Conservation (phyloP, 2,888 invertebrate genomes). For the Fissipunctia ypsillon region DNA sequence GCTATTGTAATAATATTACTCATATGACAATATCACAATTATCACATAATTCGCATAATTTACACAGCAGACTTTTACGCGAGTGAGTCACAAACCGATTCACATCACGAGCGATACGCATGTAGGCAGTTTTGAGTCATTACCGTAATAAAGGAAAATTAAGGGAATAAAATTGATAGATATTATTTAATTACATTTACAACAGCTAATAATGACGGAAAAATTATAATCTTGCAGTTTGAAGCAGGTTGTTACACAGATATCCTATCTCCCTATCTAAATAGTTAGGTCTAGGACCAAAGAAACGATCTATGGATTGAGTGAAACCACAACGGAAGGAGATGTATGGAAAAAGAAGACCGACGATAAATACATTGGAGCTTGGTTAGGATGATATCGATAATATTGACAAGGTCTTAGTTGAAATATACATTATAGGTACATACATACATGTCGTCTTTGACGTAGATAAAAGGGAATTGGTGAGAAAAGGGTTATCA, state of each 20-base stretch:
- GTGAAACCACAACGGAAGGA: neutral
- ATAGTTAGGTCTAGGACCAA: neutral
- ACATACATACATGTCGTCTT: neutral
- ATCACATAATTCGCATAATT: conserved; percentile 47
- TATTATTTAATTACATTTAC: neutral
- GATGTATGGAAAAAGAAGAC: neutral
- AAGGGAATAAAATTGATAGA: neutral
- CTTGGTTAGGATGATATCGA: neutral
- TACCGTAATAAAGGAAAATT: neutral
- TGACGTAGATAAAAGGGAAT: neutral
- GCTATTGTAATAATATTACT: neutral
- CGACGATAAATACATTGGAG: neutral
- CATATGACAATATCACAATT: conserved; percentile 34
- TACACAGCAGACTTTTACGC: conserved; percentile 25
- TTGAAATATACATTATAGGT: neutral
- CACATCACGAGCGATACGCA: conserved; percentile 32
- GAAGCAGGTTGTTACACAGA: neutral
- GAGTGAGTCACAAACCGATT: conserved; percentile 50
- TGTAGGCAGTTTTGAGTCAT: conserved; percentile 49
- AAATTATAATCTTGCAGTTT: neutral
- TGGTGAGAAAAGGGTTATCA: neutral
- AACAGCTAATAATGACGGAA: neutral
- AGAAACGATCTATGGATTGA: neutral
- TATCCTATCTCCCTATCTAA: neutral
- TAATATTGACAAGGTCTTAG: neutral